Evolutionary conservation across 2,113 vertebrate genomes (phyloP), one percentile per base, ranked within the genome.

Genomic region (Calidris pygmaea): DNA sequence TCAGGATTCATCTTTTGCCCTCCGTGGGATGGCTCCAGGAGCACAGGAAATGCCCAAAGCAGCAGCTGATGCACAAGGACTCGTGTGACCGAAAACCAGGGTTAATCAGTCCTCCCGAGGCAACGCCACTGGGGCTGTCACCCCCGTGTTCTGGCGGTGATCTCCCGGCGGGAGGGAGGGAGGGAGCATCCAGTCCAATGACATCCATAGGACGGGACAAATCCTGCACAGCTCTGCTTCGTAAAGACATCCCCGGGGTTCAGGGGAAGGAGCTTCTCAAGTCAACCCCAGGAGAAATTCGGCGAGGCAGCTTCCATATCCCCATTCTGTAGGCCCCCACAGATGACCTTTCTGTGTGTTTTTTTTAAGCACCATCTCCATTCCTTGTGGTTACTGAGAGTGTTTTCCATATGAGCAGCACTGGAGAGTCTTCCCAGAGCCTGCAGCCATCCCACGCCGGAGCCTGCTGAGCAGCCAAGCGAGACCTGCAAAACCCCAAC

Each of bases 81-180:
- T 34, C 2, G 0, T 35, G 34, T 3, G 3, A 30, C 45, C 34
- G 34, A 87, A 85, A 55, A 29, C 6, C 55, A 32, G 87, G 53
- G 75, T 48, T 80, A 59, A 39, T 43, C 56, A 88, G 56, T 17
- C 43, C 71, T 59, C 82, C 21, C 0, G 8, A 71, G 43, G 78
- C 63, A 53, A 30, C 1, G 1, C 30, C 50, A 7, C 1, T 1
- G 37, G 14, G 32, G 52, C 24, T 48, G 18, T 4, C 19, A 52
- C 41, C 19, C 0, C 7, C 23, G 18, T 10, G n/a, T 13, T 20
- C 11, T 10, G 18, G 52, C 3, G 4, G n/a, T 6, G 27, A 50
- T 8, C 17, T 63, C 37, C 37, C 6, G 0, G 30, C 0, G 0
- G 16, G 30, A 1, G 0, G 23, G 30, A 1, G 0, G 23, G 7